These are phyloP conservation scores for Pachliopta kotzebuea DNA, from an alignment of 2,888 invertebrate species.

Conservation along the genomic window DNA sequence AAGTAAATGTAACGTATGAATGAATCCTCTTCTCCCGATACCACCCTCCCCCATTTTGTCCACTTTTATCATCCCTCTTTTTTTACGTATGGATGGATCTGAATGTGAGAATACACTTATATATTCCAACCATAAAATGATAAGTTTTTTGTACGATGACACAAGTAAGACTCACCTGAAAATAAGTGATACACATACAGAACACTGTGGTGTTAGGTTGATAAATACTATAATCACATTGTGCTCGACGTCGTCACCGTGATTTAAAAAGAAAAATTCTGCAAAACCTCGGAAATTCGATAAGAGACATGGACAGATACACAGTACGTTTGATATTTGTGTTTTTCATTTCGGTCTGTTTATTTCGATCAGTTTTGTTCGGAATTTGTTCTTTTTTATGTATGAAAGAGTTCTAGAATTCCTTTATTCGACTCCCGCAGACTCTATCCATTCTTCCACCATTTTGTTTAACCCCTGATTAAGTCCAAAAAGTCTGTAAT, in stretches of 20 bases:
- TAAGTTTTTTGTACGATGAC: not conserved
- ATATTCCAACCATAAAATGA: not conserved
- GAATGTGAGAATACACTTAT: not conserved
- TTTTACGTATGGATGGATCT: conserved; percentile 2
- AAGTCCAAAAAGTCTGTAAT: conserved; percentile 25
- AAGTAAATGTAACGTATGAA: not conserved
- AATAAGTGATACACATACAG: too few relatives aligned
- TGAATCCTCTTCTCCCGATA: not conserved
- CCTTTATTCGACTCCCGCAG: conserved; percentile 23
- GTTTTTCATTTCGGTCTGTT: conserved; percentile 25
- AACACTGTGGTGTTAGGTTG: too few relatives aligned
- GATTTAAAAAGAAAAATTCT: conserved; percentile 17
- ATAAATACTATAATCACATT: too few relatives aligned
- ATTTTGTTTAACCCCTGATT: conserved; percentile 11
- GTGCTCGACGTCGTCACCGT: too few relatives aligned
- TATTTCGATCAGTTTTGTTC: conserved; percentile 27
- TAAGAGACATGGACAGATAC: conserved; percentile 7
- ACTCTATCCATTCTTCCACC: conserved; percentile 8
- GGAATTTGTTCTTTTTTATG: conserved; percentile 29
- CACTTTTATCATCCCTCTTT: not conserved
- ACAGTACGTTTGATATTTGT: conserved; percentile 22
- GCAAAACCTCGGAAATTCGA: conserved; percentile 18
- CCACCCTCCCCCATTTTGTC: not conserved
- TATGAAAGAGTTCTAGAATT: conserved; percentile 30
- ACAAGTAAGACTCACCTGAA: too few relatives aligned